Evolutionary conservation across 1,140 invertebrate genomes (phyloP), one percentile per base, ranked within the genome.

Genomic region (Tenebrio molitor): DNA sequence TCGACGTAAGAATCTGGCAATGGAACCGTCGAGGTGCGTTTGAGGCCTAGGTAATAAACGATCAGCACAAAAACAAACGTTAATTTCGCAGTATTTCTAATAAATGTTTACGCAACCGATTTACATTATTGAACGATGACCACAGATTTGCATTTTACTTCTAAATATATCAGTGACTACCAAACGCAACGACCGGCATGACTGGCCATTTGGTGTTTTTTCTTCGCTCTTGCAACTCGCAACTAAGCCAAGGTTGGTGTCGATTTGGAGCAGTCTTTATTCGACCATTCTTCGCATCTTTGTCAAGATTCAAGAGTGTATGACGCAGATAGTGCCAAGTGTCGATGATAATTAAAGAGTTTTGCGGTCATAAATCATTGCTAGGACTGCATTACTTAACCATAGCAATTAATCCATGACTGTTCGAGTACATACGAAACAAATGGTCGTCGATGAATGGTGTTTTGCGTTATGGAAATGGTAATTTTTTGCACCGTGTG

Each of bases 101-200:
- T 12, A 29, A 74, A 72, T 75, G 72, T 76, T 71, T 76, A 76
- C 73, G 73, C 74, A 72, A 74, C 44, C 63, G 67, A 76, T 76
- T 76, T 76, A 72, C 75, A 74, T 69, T 76, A 76, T 76, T 74
- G 73, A 76, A 69, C 72, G 75, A 76, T 76, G 75, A 74, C 75
- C 72, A 53, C 25, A 63, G 36, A 53, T 62, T 50, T 64, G 71
- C 17, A 53, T 73, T 72, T 65, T 63, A 50, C 50, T 71, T 76
- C 75, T 76, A 76, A 76, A 74, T 76, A 74, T 76, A 76, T 62
- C 75, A 76, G 66, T 74, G 75, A 76, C 46, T 69, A 58, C 19
- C 23, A 34, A 58, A 58, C 14, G 42, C 23, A 29, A 16, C 46
- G 46, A 58, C 50, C 19, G 21, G n/a, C 7, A n/a, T 39, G 36